Conservation (phyloP, 2,888 invertebrate genomes). For the Tipula unca region DNA sequence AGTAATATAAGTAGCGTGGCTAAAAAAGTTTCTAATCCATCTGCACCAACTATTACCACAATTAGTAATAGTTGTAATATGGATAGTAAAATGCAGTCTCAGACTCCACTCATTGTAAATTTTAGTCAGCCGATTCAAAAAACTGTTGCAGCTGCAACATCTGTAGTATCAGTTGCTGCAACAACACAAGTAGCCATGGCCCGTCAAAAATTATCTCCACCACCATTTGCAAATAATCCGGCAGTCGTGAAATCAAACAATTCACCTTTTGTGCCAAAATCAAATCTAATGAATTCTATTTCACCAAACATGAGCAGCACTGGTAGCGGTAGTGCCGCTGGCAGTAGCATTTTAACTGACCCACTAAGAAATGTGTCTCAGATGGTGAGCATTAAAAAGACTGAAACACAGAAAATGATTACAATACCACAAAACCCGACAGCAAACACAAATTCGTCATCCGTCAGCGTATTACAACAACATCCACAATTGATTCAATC, state of each 20-base stretch:
- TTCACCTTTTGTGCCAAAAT: slow-evolving; percentile 20
- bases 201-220: slow-evolving; percentile 41
- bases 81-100: slow-evolving; percentile 27
- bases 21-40: not conserved
- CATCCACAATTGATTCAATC: not conserved
- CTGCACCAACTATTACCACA: not conserved
- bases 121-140: not conserved
- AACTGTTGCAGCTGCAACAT: slow-evolving; percentile 31
- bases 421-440: slow-evolving; percentile 20
- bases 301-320: not conserved
- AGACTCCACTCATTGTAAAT: slow-evolving; percentile 33
- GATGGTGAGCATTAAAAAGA: not conserved
- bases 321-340: not conserved
- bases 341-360: not conserved
- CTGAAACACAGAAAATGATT: not conserved
- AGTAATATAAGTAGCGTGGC: not conserved
- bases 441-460: not conserved
- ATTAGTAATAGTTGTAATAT: not conserved
- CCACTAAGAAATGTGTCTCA: not conserved
- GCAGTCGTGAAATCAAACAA: slow-evolving; percentile 2
- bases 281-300: not conserved
- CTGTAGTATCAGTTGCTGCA: slow-evolving; percentile 29
- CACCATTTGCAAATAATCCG: slow-evolving; percentile 42
- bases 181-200: slow-evolving; percentile 28
- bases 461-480: not conserved